A percentile compares a stretch with the other conserved stretches of the same genome.
Evolutionary conservation across 2,888 invertebrate genomes (phyloP).

Genomic region (Sisyra terminalis): DNA sequence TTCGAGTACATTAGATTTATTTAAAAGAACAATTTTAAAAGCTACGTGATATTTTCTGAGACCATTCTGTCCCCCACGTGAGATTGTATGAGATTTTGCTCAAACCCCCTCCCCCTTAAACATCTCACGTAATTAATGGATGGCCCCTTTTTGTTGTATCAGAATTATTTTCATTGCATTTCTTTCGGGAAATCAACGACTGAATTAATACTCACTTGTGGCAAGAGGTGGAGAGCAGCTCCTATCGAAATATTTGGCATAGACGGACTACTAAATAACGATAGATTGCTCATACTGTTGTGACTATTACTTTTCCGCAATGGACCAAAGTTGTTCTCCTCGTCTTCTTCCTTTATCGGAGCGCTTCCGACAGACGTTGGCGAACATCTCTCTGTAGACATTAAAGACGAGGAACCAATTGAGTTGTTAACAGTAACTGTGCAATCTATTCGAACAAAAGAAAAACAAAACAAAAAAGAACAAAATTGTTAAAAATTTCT

Average conservation of each 20-base stretch:
- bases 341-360: constrained; percentile 47
- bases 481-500: not conserved
- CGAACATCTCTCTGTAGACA: constrained; percentile 7
- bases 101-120: no score
- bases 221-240: constrained; percentile 12
- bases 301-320: constrained; percentile 54
- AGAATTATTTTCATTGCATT: not conserved
- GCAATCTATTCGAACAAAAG: constrained; percentile 25
- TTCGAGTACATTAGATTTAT: no score
- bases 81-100: no score
- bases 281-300: constrained; percentile 18
- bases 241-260: constrained; percentile 92
- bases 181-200: not conserved
- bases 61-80: no score
- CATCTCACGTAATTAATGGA: no score
- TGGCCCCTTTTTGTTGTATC: not conserved
- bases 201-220: constrained; percentile 4
- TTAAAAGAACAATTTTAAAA: no score
- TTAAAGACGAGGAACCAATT: constrained; percentile 6
- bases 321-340: constrained; percentile 11
- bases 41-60: no score
- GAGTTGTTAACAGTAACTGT: constrained; percentile 32
- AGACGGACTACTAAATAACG: constrained; percentile 86
- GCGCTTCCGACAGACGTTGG: constrained; percentile 26
- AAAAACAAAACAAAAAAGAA: no score